These are phyloP conservation scores for Belgica antarctica DNA, from an alignment of 2,888 invertebrate species.

Conservation along the genomic window DNA sequence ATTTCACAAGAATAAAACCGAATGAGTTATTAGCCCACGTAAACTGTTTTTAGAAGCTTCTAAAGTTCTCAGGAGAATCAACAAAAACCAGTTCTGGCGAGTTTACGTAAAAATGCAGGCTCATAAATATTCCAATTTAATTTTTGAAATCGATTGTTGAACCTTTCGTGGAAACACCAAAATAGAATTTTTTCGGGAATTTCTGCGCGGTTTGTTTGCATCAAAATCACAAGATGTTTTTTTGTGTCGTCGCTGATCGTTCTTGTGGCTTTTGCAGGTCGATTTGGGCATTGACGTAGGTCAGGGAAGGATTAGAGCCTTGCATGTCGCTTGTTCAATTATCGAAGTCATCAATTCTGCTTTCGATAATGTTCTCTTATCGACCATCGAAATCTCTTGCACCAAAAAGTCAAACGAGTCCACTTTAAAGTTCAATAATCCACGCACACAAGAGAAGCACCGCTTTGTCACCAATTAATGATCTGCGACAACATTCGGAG, in stretches of 20 bases:
- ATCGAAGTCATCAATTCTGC: neutral
- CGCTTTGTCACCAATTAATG: conserved; percentile 12
- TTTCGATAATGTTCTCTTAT: conserved; percentile 1
- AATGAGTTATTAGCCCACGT: too few relatives aligned
- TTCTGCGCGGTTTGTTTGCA: neutral
- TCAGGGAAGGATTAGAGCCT: neutral
- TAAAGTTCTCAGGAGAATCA: too few relatives aligned
- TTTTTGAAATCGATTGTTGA: too few relatives aligned
- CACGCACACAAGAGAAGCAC: neutral
- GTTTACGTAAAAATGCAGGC: too few relatives aligned
- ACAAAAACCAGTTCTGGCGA: too few relatives aligned
- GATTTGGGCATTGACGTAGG: neutral
- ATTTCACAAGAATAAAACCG: too few relatives aligned
- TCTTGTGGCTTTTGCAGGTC: neutral
- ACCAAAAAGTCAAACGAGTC: neutral
- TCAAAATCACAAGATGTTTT: neutral
- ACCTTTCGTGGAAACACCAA: neutral
- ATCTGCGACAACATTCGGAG: neutral
- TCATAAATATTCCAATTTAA: too few relatives aligned
- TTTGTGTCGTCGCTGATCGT: neutral
- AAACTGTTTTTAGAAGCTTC: too few relatives aligned
- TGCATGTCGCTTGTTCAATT: neutral
- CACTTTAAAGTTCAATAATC: conserved; percentile 19
- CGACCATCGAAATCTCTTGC: neutral
- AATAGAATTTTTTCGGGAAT: conserved; percentile 8